These are phyloP conservation scores for Yponomeuta plumbellus DNA, from an alignment of 2,888 invertebrate genomes.

Conservation along the genomic window DNA sequence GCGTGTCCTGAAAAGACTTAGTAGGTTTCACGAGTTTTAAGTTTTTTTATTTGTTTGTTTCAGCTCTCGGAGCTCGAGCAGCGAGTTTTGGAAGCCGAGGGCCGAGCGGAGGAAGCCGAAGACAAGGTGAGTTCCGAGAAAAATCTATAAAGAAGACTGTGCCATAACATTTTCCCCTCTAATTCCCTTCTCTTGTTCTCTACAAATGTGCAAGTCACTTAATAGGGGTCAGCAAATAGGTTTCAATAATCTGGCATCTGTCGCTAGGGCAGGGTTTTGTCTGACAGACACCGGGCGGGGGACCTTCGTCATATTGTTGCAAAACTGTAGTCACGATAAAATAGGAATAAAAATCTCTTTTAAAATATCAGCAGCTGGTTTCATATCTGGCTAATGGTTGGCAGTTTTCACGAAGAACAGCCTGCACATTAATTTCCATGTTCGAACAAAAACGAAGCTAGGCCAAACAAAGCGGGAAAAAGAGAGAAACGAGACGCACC, in stretches of 20 bases:
- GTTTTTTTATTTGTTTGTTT: slow-evolving; percentile 54
- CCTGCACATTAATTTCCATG: neutral
- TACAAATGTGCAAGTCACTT: slow-evolving; percentile 12
- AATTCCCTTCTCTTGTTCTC: slow-evolving; percentile 12
- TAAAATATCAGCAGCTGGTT: neutral
- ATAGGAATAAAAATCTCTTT: neutral
- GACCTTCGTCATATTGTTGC: slow-evolving; percentile 20
- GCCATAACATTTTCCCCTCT: no score
- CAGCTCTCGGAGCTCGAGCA: slow-evolving; percentile 97
- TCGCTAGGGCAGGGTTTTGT: slow-evolving; percentile 29
- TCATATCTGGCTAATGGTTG: neutral
- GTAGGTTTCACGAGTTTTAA: slow-evolving; percentile 5
- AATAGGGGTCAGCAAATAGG: slow-evolving; percentile 38
- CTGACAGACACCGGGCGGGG: slow-evolving; percentile 26
- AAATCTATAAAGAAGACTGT: neutral
- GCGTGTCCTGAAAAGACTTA: slow-evolving; percentile 25
- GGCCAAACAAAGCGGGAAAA: neutral
- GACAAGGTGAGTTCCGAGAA: slow-evolving; percentile 85
- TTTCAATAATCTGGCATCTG: slow-evolving; percentile 38
- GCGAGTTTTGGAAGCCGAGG: slow-evolving; percentile 93
- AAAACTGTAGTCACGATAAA: slow-evolving; percentile 3
- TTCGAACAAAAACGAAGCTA: neutral
- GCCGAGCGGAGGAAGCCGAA: slow-evolving; percentile 94
- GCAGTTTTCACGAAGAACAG: neutral
- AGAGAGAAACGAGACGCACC: neutral